Conservation (phyloP, 2,797 vertebrate species). For the Phataginus tetradactyla region DNA sequence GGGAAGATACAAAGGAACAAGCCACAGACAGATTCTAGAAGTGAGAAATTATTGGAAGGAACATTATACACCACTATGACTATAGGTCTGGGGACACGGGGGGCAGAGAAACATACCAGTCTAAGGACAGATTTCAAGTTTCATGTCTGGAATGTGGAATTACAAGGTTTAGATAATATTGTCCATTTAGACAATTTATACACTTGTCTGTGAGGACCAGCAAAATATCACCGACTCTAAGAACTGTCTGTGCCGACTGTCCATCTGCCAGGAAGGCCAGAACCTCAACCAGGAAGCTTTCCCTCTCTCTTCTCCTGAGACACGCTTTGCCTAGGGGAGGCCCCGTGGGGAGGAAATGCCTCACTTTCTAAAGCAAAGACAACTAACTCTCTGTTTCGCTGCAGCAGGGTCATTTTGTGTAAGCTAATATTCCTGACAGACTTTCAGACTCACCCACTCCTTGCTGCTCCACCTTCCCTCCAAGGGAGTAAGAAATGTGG, state of each 20-base stretch:
- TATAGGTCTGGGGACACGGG: background rate
- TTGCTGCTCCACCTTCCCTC: background rate
- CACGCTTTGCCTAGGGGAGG: background rate
- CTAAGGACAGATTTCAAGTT: background rate
- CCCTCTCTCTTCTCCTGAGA: background rate
- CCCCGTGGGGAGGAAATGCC: background rate
- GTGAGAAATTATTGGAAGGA: background rate
- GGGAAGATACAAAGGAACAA: background rate
- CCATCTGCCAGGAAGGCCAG: background rate
- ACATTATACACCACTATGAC: background rate
- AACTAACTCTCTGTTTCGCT: background rate
- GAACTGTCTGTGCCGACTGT: background rate
- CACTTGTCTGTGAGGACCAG: background rate
- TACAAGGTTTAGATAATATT: background rate
- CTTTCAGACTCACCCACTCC: background rate
- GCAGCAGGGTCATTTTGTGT: background rate
- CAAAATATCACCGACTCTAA: background rate
- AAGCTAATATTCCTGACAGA: background rate
- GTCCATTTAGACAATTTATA: background rate
- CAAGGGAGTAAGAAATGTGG: slow-evolving; percentile 3
- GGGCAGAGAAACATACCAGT: background rate
- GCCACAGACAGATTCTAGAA: background rate
- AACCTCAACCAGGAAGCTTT: background rate
- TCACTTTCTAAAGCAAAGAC: background rate
- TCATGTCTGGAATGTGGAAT: background rate